Conservation (phyloP, 2,797 vertebrate species). For the Gallinago nigripennis region DNA sequence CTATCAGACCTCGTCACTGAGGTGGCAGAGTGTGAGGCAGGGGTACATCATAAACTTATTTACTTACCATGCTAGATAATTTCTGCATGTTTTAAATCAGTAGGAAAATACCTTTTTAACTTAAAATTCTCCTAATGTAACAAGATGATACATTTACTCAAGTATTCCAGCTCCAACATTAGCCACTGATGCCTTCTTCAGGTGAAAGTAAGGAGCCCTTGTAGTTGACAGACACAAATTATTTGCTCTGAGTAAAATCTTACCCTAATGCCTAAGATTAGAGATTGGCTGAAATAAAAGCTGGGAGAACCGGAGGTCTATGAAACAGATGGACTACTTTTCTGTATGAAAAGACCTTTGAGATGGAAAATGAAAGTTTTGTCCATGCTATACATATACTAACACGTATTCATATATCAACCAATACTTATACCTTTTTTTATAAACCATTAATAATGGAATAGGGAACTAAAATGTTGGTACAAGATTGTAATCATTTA, state of each 20-base stretch:
- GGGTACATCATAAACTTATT: neutral
- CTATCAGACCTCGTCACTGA: neutral
- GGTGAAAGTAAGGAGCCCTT: neutral
- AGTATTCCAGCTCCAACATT: neutral
- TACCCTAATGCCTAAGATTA: neutral
- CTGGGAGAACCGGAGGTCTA: neutral
- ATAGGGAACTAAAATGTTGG: neutral
- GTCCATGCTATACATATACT: neutral
- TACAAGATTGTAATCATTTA: neutral
- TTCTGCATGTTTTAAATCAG: neutral
- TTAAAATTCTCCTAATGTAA: neutral
- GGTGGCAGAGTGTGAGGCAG: fast-evolving
- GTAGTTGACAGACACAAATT: neutral
- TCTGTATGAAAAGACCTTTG: neutral
- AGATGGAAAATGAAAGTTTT: neutral
- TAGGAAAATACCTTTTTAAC: neutral
- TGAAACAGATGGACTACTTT: neutral
- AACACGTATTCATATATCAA: neutral
- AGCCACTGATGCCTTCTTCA: neutral
- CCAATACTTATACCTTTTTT: neutral
- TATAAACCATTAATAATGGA: neutral
- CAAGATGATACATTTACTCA: fast-evolving
- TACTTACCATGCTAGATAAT: neutral
- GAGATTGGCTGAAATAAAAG: neutral
- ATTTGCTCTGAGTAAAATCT: neutral